Evolutionary conservation across 2,888 invertebrate species (phyloP).

Genomic region (Caprella mutica): DNA sequence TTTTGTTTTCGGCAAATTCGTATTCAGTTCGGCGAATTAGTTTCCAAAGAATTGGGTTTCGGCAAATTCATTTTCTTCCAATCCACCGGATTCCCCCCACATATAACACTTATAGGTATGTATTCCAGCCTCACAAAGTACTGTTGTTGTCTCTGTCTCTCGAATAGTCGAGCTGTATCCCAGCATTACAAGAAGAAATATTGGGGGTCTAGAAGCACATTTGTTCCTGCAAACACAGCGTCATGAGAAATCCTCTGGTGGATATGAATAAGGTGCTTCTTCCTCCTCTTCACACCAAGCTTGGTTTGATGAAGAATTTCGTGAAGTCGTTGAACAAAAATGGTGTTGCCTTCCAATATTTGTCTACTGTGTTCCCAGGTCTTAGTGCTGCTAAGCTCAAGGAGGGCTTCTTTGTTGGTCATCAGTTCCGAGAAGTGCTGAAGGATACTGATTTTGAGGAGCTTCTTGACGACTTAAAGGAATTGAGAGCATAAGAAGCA

Average conservation of each 20-base stretch:
- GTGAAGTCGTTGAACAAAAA: no score
- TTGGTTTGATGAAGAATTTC: conserved; percentile 14
- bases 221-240: conserved; percentile 1
- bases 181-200: not conserved
- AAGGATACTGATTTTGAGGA: conserved; percentile 1
- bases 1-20: no score
- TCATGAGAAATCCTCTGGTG: conserved; percentile 15
- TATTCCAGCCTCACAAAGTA: not conserved
- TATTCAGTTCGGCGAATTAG: no score
- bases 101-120: not conserved
- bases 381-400: conserved; percentile 17
- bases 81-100: no score
- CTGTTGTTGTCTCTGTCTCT: not conserved
- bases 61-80: no score
- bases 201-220: not conserved
- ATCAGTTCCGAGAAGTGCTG: conserved; percentile 8
- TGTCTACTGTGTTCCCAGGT: conserved; percentile 13
- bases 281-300: conserved; percentile 19
- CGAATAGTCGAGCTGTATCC: not conserved
- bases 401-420: conserved; percentile 12
- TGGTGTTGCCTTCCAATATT: conserved; percentile 7
- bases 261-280: conserved; percentile 15
- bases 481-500: conserved; percentile 7
- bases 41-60: no score
- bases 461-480: not conserved